phyloP scores from a whole-genome alignment of 2,888 invertebrate genomes.

The Mechanitis mazaeus region DNA sequence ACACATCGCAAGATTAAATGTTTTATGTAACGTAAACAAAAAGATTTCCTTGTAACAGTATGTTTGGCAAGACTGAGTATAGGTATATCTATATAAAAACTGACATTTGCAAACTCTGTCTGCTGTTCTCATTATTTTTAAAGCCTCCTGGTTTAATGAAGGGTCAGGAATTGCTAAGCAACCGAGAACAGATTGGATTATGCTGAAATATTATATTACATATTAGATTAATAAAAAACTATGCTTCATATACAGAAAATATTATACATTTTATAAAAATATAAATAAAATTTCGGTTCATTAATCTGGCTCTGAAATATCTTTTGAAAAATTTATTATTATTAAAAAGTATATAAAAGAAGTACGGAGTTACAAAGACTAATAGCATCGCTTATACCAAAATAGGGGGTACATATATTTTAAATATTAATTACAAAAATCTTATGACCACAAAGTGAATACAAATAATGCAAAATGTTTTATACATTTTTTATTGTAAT shows the following conservation, averaged over 20 bases:
- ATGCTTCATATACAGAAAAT: neutral
- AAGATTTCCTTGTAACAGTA: neutral
- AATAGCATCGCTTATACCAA: neutral
- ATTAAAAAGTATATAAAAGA: no score
- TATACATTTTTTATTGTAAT: no score
- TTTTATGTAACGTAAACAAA: no score
- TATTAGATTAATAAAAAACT: neutral
- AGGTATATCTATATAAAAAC: slow-evolving; percentile 31
- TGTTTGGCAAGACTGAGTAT: neutral
- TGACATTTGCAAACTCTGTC: slow-evolving; percentile 83
- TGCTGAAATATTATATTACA: slow-evolving; percentile 52
- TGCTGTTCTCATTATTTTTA: slow-evolving; percentile 81
- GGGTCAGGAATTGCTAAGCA: slow-evolving; percentile 81
- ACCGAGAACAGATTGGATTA: slow-evolving; percentile 86
- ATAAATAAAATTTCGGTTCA: no score
- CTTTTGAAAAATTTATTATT: no score
- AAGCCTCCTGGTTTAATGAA: slow-evolving; percentile 81
- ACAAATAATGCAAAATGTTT: no score
- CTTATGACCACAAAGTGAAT: no score
- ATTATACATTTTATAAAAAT: no score
- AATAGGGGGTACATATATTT: neutral
- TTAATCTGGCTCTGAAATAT: no score
- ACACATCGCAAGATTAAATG: no score
- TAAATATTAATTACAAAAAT: no score
- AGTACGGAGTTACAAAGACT: neutral